Evolutionary conservation across 1,140 invertebrate genomes (phyloP), one percentile per base, ranked within the genome.

Genomic region (Xylocopa sonorina): DNA sequence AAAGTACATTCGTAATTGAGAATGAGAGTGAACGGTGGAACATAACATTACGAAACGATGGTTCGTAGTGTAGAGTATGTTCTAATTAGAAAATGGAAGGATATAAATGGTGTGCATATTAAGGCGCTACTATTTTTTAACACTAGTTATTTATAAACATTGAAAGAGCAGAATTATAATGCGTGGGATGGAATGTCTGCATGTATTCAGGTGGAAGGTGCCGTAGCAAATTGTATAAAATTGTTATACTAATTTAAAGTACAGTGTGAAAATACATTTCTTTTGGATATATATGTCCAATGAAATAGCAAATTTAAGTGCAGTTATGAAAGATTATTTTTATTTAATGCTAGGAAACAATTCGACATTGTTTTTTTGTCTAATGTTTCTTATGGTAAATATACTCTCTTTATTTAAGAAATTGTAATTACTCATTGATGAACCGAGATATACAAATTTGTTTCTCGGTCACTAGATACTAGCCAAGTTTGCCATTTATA

Each of bases 101-200:
- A 85, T 82, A 86, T 53, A 84, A 85, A 83, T 85, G 86, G 71
- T 87, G 86, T 87, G 86, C 77, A 87, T 83, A 88, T 82, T 88
- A 87, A 88, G 81, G 86, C 83, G 83, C 83, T 87, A 87, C 82
- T 87, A 88, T 87, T 88, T 88, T 88, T 87, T 87, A 87, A 87
- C 82, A 85, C 81, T 85, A 87, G 81, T 74, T 87, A 88, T 88
- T 88, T 88, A 85, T 87, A 83, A 87, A 85, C 81, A 77, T 85
- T 72, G 72, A 83, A n/a, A 75, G 55, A 80, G 27, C 34, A 74
- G 60, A n/a, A 76, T 71, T 57, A 75, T 76, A 82, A 41, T 73
- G 72, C 43, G 82, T 80, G 85, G 68, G 27, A 72, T 79, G 72
- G 43, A 75, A 75, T 76, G 60, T 80, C 64, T 79, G 77, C 55